Evolutionary conservation across 92 coral and sea anemone species (phyloP).

Genomic region (Siderastrea radians): DNA sequence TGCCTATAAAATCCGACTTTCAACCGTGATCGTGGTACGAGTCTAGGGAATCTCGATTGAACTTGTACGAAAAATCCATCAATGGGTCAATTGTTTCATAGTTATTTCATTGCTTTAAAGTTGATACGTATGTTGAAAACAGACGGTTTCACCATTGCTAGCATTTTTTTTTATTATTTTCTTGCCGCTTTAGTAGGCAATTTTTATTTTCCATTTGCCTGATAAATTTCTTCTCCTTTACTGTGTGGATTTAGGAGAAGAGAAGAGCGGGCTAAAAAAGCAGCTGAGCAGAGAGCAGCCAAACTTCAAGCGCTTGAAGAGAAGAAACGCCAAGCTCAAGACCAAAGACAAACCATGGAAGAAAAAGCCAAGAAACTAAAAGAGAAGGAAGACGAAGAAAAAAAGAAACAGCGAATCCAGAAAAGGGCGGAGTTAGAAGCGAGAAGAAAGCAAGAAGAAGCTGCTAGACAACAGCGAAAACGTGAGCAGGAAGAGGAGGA

Average conservation of each 20-base stretch:
- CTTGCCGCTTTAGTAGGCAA: background rate
- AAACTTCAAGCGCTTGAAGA: constrained; percentile 77
- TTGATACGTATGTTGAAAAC: no score
- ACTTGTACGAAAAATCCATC: no score
- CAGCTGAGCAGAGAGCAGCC: constrained; percentile 90
- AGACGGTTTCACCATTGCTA: no score
- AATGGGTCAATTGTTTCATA: no score
- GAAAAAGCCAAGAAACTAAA: constrained; percentile 86
- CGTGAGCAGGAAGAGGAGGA: constrained; percentile 84
- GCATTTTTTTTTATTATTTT: background rate
- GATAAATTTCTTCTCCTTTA: background rate
- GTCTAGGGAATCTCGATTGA: no score
- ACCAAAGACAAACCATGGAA: constrained; percentile 73
- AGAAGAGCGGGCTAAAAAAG: constrained; percentile 88
- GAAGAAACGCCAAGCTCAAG: constrained; percentile 84
- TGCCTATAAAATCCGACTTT: no score
- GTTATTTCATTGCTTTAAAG: no score
- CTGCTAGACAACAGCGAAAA: constrained; percentile 66
- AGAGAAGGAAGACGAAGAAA: constrained; percentile 90
- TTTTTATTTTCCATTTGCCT: background rate
- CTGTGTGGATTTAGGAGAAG: constrained; percentile 69
- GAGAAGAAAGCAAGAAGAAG: constrained; percentile 87
- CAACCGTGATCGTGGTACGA: no score
- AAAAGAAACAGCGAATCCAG: constrained; percentile 83
- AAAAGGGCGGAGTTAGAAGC: constrained; percentile 90